phyloP scores from a whole-genome alignment of 1,140 invertebrate genomes.

The Euwallacea similis region DNA sequence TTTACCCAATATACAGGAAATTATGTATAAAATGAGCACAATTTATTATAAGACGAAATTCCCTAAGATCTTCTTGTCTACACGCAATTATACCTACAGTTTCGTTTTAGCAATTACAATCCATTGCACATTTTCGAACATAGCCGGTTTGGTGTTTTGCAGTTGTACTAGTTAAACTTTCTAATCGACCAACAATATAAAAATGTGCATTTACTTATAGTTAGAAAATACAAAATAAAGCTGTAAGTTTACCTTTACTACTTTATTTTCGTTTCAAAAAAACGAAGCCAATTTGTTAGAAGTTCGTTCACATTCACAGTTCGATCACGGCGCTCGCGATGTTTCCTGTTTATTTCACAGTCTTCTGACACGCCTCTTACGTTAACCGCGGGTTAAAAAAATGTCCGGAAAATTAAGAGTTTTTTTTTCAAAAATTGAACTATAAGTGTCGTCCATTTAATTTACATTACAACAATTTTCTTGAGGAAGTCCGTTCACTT shows the following conservation, averaged over 20 bases:
- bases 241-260: constrained; percentile 23
- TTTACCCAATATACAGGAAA: constrained; percentile 18
- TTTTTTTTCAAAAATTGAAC: constrained; percentile 28
- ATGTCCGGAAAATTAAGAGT: constrained; percentile 34
- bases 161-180: constrained; percentile 50
- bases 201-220: constrained; percentile 42
- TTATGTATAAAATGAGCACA: not conserved
- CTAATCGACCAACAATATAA: constrained; percentile 50
- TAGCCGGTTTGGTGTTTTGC: constrained; percentile 42
- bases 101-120: too few relatives aligned
- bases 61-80: too few relatives aligned
- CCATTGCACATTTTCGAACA: constrained; percentile 32
- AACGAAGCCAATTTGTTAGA: constrained; percentile 29
- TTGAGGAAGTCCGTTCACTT: constrained; percentile 26
- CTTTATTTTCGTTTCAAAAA: constrained; percentile 27
- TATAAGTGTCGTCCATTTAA: constrained; percentile 34
- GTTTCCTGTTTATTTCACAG: constrained; percentile 23
- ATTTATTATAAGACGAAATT: too few relatives aligned
- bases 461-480: constrained; percentile 36
- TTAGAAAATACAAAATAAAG: constrained; percentile 45
- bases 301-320: constrained; percentile 34
- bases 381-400: constrained; percentile 30
- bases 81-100: too few relatives aligned
- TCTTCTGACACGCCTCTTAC: constrained; percentile 22
- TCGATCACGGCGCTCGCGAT: constrained; percentile 22